Base-by-base conservation (phyloP, 1,140 invertebrate species). In the Samia ricini region DNA sequence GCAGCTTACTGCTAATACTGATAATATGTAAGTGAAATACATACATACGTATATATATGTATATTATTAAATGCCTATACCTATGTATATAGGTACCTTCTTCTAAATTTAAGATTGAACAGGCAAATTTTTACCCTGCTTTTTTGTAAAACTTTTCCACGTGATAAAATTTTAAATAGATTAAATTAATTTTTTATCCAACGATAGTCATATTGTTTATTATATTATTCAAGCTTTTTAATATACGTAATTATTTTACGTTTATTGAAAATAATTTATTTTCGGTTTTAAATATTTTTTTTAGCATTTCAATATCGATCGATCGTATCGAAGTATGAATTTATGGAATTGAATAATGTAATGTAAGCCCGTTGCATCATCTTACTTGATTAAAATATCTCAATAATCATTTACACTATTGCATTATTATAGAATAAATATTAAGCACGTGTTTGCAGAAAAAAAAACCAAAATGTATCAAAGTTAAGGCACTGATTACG, bases 81-180 rank as follows among this genome's bases (percentile, higher is more conserved):
- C 33, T 42, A 15, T 15, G 33, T 42, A 42, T 42, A 42, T 42
- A 4, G 1, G 12, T 12, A 12, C 33, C 61, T 66, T 64, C 59
- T 66, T 60, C 58, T 63, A 66, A 73, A 73, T 79, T 42, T 42
- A 42, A 42, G n/a, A 42, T 42, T 42, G 33, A 42, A 77, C 80
- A 87, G 82, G 84, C 84, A 79, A 81, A 76, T 72, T 48, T 80
- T 79, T 87, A 87, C 84, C 84, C 84, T 87, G 84, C 78, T 78
- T 83, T 78, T 75, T 79, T 77, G 79, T 81, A 76, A 81, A 83
- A 79, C 61, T 61, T 79, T 65, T 80, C 69, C 68, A 77, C 81
- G 79, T 76, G 58, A n/a, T n/a, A n/a, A n/a, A n/a, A n/a, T 72
- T 80, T 70, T 76, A 81, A 81, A 84, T 84, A 15, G 33, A 15